These are phyloP conservation scores for Teleiodes luculella DNA, from an alignment of 2,888 invertebrate species.

Conservation along the genomic window DNA sequence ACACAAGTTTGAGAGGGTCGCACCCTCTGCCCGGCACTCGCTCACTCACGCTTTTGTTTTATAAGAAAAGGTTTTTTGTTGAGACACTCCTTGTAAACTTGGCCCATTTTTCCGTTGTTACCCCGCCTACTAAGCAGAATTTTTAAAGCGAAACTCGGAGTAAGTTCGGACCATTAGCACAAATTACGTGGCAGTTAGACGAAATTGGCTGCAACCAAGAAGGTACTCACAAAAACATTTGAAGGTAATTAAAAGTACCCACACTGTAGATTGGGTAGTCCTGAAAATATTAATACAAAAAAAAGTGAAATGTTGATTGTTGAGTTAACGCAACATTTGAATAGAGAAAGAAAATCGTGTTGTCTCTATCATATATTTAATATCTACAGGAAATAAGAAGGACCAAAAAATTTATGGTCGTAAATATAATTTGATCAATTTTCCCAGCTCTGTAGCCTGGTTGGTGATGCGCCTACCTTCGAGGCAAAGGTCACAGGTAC, in stretches of 20 bases:
- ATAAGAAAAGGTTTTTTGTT: conserved; percentile 4
- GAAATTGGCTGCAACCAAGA: neutral
- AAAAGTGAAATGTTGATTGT: too few relatives aligned
- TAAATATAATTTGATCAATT: too few relatives aligned
- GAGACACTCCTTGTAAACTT: conserved; percentile 1
- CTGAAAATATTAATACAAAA: too few relatives aligned
- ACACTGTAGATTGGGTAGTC: too few relatives aligned
- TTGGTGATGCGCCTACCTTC: too few relatives aligned
- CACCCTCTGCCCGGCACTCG: neutral
- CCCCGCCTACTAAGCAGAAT: neutral
- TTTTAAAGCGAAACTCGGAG: neutral
- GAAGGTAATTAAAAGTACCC: neutral
- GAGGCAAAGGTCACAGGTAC: too few relatives aligned
- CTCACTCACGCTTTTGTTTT: conserved; percentile 3
- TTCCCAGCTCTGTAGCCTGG: too few relatives aligned
- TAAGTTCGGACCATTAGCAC: neutral
- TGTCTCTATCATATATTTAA: too few relatives aligned
- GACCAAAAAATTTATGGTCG: too few relatives aligned
- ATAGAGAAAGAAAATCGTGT: too few relatives aligned
- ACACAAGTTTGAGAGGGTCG: conserved; percentile 9
- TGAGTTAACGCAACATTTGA: too few relatives aligned
- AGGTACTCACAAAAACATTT: neutral
- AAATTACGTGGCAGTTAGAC: neutral
- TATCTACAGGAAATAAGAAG: too few relatives aligned
- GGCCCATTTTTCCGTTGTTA: neutral